phyloP scores from a whole-genome alignment of 1,140 invertebrate genomes.

The Aphelenchoides besseyi region DNA sequence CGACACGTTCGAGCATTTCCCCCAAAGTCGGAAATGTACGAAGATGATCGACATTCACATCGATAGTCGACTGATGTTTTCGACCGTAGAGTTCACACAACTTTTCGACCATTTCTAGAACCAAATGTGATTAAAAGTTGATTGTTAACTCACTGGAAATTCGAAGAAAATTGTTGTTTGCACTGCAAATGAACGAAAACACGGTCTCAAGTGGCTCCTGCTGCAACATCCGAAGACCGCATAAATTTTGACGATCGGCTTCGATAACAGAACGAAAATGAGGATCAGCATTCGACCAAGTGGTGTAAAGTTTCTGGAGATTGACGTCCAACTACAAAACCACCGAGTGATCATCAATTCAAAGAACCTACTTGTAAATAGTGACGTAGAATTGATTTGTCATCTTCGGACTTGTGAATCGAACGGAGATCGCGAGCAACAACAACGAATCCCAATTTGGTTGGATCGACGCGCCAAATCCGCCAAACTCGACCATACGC shows the following conservation, averaged over 20 bases:
- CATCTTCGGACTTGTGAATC: neutral
- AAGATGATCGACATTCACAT: conserved; percentile 67
- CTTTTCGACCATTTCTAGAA: conserved; percentile 79
- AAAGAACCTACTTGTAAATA: conserved; percentile 42
- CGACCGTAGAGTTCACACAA: conserved; percentile 78
- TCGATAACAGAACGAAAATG: conserved; percentile 71
- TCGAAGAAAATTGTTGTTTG: conserved; percentile 84
- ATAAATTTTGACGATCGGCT: conserved; percentile 65
- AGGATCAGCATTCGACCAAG: conserved; percentile 74
- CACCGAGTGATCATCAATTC: neutral
- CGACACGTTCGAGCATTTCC: conserved; percentile 65
- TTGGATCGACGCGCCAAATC: conserved; percentile 25
- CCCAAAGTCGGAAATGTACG: conserved; percentile 78
- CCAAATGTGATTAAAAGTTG: conserved; percentile 6
- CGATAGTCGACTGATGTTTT: no score
- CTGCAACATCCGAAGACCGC: conserved; percentile 80
- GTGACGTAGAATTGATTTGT: conserved; percentile 28
- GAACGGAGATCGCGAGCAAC: conserved; percentile 7
- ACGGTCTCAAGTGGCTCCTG: conserved; percentile 89
- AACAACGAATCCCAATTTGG: conserved; percentile 36
- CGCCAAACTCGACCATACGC: conserved; percentile 39
- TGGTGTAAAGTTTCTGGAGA: conserved; percentile 71
- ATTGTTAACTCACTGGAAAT: conserved; percentile 37
- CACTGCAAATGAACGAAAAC: conserved; percentile 92
- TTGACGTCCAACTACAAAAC: conserved; percentile 62